Base-by-base conservation (phyloP, 2,888 invertebrate genomes). In the Mythimna vitellina region DNA sequence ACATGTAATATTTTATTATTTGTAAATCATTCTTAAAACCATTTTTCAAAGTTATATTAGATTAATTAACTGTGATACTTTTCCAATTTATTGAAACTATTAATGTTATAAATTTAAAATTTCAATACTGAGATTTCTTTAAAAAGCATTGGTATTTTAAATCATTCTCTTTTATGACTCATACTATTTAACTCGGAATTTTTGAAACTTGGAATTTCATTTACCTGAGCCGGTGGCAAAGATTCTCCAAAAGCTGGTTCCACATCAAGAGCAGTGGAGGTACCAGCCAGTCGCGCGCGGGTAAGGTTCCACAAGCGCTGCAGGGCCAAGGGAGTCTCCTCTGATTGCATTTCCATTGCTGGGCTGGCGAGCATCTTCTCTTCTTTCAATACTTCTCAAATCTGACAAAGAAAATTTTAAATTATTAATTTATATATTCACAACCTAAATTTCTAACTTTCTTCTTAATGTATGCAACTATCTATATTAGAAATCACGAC, bases 261-360 rank as follows among this genome's bases (percentile, higher is more conserved):
- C 73, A 90, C 94, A 58, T 94, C 93, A 61, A 95, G 86, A 49
- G 94, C 93, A 3, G 96, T 96, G 25, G 95, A 94, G 9, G 96
- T 94, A 0, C 96, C 96, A 61, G 96, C 93, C 6, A 96, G 91
- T 32, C 96, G 95, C 7, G 96, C 96, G 12, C 96, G 93, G 70
- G 96, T 96, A 76, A 96, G 84, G 81, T 94, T 96, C 96, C 96
- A 96, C 42, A 96, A 90, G 32, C 96, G 92, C 86, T 96, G 96
- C 70, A 96, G 92, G 5, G 95, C 96, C 83, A 94, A 83, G 0
- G 96, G 96, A n/a, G 95, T 92, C 87, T 96, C 95, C 81, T 98
- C 94, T 29, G 90, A 87, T 73, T 93, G 89, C 72, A 98, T 90
- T 90, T 98, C 98, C 86, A 97, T 97, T 20, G 92, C 90, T 49